Evolutionary conservation across 2,113 vertebrate genomes (phyloP).

Genomic region (Bos javanicus): DNA sequence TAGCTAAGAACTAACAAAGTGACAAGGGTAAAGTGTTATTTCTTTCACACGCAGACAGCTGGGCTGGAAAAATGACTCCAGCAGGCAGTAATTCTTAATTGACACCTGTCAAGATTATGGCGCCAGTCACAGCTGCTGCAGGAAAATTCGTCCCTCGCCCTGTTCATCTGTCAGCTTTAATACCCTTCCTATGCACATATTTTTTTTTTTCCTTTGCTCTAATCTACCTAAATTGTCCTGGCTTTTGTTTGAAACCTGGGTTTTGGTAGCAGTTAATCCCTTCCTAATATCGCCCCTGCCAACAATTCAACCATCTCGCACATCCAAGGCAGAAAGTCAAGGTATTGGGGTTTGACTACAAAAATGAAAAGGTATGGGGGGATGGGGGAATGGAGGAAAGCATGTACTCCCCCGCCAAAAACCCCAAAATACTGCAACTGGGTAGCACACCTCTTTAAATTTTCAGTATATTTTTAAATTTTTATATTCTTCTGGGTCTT

Average conservation of each 20-base stretch:
- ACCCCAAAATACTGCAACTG: background rate
- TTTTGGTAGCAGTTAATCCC: conserved; percentile 84
- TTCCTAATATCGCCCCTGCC: conserved; percentile 80
- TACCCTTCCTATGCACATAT: conserved; percentile 93
- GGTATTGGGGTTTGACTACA: conserved; percentile 71
- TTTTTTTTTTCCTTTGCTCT: conserved; percentile 83
- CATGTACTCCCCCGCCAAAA: accelerated
- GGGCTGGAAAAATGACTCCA: conserved; percentile 92
- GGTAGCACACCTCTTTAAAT: background rate
- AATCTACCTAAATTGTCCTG: conserved; percentile 91
- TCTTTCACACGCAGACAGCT: conserved; percentile 97
- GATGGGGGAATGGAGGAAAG: background rate
- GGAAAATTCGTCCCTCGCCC: conserved; percentile 91
- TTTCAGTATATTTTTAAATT: conserved; percentile 6
- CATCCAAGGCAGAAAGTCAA: conserved; percentile 68
- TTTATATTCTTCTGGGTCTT: background rate
- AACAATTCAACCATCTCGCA: conserved; percentile 76
- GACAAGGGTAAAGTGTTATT: conserved; percentile 99
- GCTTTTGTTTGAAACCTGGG: conserved; percentile 88
- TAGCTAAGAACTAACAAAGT: conserved; percentile 95
- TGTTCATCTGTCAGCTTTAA: conserved; percentile 99
- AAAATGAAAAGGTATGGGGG: conserved; percentile 45
- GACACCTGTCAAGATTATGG: conserved; percentile 99
- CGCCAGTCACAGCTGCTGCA: conserved; percentile 93
- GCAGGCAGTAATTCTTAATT: conserved; percentile 99